Evolutionary conservation across 2,113 vertebrate species (phyloP), one percentile per base, ranked within the genome.

Genomic region (Oxyruncus cristatus): DNA sequence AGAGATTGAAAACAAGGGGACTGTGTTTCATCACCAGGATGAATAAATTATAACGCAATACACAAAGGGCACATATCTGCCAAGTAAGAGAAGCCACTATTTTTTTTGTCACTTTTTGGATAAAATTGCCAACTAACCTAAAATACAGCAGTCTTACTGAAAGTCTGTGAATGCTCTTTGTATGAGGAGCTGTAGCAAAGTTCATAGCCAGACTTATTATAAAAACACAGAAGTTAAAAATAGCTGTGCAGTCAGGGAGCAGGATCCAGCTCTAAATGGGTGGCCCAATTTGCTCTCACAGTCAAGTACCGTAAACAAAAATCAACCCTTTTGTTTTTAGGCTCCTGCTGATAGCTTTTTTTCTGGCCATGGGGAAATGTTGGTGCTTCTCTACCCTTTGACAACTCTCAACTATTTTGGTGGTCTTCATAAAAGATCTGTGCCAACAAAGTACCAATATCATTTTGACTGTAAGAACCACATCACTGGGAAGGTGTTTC

Each of bases 241-340:
- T 94, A 96, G 70, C 61, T 84, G 33, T 3, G 5, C 65, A 93
- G 55, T 56, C 71, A 84, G 37, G 71, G 67, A 88, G 88, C 42
- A 22, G 79, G 63, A 94, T 92, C 70, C 85, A 91, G 61, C 76
- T 91, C 83, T 62, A 91, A 96, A 96, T 82, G 88, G 70, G 85
- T 95, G 96, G 90, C 95, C 95, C 95, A 89, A 73, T 96, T 96
- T 94, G 88, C 83, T 93, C 79, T 78, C 80, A 28, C 52, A 74
- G 66, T 86, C 56, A 30, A 65, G n/a, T 37, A 50, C 27, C 1
- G 2, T 93, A 92, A 95, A 90, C 88, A 94, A 74, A 92, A 94
- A 58, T 37, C 76, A 92, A 46, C n/a, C 15, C 47, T 88, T 90
- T 77, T 91, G 63, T 56, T 81, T 88, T 84, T 44, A 59, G 44